These are phyloP conservation scores for Platycheirus rosarum DNA, from an alignment of 2,888 invertebrate genomes.

Conservation along the genomic window DNA sequence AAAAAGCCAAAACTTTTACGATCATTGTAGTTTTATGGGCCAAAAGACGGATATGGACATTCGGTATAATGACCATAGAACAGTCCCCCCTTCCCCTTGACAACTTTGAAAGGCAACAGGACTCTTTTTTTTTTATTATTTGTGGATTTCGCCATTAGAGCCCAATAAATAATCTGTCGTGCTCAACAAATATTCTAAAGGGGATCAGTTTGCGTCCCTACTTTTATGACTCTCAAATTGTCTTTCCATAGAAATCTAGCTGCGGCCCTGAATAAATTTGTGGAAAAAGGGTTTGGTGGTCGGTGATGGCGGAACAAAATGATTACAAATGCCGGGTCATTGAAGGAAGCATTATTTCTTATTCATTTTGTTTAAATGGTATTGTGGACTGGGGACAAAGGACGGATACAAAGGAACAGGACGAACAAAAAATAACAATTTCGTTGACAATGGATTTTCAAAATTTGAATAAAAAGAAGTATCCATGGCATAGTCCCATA, in stretches of 20 bases:
- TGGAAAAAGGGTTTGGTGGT: slow-evolving; percentile 44
- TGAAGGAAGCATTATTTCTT: slow-evolving; percentile 37
- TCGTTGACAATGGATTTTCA: slow-evolving; percentile 49
- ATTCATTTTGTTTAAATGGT: slow-evolving; percentile 45
- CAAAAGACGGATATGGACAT: slow-evolving; percentile 50
- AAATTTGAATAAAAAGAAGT: slow-evolving; percentile 57
- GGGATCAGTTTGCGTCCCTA: slow-evolving; percentile 54
- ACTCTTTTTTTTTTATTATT: slow-evolving; percentile 63
- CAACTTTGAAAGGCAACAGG: slow-evolving; percentile 65
- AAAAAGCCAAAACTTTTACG: slow-evolving; percentile 65
- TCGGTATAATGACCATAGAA: slow-evolving; percentile 52
- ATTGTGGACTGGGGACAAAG: slow-evolving; percentile 19
- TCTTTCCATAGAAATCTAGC: slow-evolving; percentile 60
- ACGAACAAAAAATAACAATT: slow-evolving; percentile 37
- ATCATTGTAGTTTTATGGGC: slow-evolving; percentile 63
- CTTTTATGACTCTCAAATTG: slow-evolving; percentile 65
- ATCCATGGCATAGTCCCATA: slow-evolving; percentile 11
- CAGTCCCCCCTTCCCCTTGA: not conserved
- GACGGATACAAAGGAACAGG: slow-evolving; percentile 19
- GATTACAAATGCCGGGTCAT: slow-evolving; percentile 51
- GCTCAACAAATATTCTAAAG: slow-evolving; percentile 66
- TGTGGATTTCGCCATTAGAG: slow-evolving; percentile 66
- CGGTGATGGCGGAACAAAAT: slow-evolving; percentile 18
- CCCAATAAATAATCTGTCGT: slow-evolving; percentile 72
- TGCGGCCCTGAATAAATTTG: slow-evolving; percentile 61